Evolutionary conservation across 2,888 invertebrate species (phyloP).

Genomic region (Erebia ligea): DNA sequence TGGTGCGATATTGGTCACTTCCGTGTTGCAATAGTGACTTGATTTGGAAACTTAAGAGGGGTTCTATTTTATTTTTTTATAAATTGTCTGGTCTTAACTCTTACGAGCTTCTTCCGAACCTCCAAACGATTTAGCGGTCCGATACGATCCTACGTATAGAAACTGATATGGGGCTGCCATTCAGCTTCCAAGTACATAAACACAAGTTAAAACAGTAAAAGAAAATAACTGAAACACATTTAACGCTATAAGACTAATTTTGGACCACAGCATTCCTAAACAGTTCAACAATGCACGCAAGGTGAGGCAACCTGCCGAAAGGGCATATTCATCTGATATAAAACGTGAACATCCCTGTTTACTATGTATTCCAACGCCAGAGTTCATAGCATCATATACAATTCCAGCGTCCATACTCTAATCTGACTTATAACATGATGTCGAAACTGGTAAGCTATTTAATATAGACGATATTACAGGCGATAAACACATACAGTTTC

Average conservation of each 20-base stretch:
- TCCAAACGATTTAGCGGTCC: too few species aligned
- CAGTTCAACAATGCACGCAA: slow-evolving; percentile 71
- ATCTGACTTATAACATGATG: slow-evolving; percentile 52
- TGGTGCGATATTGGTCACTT: too few species aligned
- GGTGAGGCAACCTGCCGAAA: slow-evolving; percentile 76
- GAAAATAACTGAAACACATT: neutral
- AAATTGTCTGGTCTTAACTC: too few species aligned
- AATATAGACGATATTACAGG: slow-evolving; percentile 21
- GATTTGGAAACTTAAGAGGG: too few species aligned
- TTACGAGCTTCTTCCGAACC: too few species aligned
- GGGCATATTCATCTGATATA: slow-evolving; percentile 76
- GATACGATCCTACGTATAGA: too few species aligned
- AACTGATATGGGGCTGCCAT: too few species aligned
- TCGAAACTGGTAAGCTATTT: slow-evolving; percentile 66
- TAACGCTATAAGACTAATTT: slow-evolving; percentile 49
- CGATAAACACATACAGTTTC: slow-evolving; percentile 12
- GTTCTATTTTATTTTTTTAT: too few species aligned
- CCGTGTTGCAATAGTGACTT: too few species aligned
- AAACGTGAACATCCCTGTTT: slow-evolving; percentile 71
- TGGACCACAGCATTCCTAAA: slow-evolving; percentile 55
- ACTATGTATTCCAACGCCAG: slow-evolving; percentile 61
- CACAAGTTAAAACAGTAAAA: neutral
- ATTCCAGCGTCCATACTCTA: slow-evolving; percentile 40
- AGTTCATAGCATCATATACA: slow-evolving; percentile 56
- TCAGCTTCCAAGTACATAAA: neutral